Evolutionary conservation across 2,113 vertebrate genomes (phyloP).

Genomic region (Antigone vipio): DNA sequence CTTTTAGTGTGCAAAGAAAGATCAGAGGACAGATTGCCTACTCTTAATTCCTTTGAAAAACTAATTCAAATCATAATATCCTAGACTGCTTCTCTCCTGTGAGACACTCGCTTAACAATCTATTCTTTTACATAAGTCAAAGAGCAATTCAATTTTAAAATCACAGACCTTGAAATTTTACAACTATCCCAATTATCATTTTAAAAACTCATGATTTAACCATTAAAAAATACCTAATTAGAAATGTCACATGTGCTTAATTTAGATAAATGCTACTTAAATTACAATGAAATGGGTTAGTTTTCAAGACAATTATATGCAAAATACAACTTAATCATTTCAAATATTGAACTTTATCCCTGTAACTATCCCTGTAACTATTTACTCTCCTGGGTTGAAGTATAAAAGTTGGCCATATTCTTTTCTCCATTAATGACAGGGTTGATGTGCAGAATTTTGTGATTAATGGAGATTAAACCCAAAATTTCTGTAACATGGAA

Average conservation of each 20-base stretch:
- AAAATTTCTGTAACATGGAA: neutral
- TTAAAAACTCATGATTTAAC: slow-evolving; percentile 45
- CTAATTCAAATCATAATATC: slow-evolving; percentile 47
- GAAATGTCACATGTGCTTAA: slow-evolving; percentile 6
- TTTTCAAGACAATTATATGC: neutral
- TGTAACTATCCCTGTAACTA: neutral
- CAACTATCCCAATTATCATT: slow-evolving; percentile 42
- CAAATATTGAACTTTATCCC: neutral
- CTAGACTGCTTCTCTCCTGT: slow-evolving; percentile 38
- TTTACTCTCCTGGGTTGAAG: neutral
- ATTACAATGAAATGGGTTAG: neutral
- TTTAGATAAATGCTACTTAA: slow-evolving; percentile 44
- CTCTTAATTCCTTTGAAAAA: slow-evolving; percentile 59
- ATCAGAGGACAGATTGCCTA: slow-evolving; percentile 60
- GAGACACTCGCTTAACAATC: slow-evolving; percentile 8
- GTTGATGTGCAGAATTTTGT: neutral
- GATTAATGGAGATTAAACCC: neutral
- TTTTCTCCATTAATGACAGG: neutral
- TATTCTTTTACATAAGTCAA: slow-evolving; percentile 57
- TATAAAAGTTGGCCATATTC: neutral
- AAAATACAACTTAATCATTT: neutral
- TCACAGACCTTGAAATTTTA: slow-evolving; percentile 60
- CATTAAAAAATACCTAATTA: slow-evolving; percentile 38
- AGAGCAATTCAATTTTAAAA: slow-evolving; percentile 56
- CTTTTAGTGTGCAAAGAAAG: slow-evolving; percentile 21